These are phyloP conservation scores for Penaeus indicus DNA, from an alignment of 1,140 invertebrate species.

Conservation along the genomic window DNA sequence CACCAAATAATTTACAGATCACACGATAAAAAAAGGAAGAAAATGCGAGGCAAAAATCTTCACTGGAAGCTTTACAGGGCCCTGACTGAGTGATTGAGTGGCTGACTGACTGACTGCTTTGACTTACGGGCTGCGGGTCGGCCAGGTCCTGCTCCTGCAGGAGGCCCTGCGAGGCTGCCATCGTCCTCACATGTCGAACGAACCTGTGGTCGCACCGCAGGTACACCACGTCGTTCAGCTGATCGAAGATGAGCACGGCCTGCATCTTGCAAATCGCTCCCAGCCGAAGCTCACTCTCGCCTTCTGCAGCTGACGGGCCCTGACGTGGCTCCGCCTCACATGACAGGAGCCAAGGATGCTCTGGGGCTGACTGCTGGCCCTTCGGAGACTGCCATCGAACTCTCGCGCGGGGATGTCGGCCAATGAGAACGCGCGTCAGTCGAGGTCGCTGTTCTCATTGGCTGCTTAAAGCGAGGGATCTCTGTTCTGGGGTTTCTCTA, in stretches of 20 bases:
- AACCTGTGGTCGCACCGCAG: conserved; percentile 83
- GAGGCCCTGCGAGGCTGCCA: conserved; percentile 77
- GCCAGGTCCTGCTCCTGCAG: conserved; percentile 66
- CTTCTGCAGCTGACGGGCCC: neutral
- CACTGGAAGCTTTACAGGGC: no score
- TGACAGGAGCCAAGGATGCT: neutral
- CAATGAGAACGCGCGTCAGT: no score
- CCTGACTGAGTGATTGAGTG: no score
- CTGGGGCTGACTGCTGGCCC: no score
- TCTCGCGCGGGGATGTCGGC: no score
- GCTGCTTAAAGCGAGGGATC: no score
- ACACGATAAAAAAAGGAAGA: no score
- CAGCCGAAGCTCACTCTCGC: neutral
- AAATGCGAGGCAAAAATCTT: no score
- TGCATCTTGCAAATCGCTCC: conserved; percentile 73
- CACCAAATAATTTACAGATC: no score
- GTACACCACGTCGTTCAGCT: conserved; percentile 85
- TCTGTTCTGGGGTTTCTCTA: no score
- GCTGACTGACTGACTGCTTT: neutral
- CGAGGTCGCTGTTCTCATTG: no score
- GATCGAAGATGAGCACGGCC: conserved; percentile 82
- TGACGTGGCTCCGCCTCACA: neutral
- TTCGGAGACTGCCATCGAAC: no score
- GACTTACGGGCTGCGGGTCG: conserved; percentile 68
- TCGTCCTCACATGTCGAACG: conserved; percentile 77